Conservation (phyloP, 2,113 vertebrate genomes). For the Hemibagrus wyckioides region DNA sequence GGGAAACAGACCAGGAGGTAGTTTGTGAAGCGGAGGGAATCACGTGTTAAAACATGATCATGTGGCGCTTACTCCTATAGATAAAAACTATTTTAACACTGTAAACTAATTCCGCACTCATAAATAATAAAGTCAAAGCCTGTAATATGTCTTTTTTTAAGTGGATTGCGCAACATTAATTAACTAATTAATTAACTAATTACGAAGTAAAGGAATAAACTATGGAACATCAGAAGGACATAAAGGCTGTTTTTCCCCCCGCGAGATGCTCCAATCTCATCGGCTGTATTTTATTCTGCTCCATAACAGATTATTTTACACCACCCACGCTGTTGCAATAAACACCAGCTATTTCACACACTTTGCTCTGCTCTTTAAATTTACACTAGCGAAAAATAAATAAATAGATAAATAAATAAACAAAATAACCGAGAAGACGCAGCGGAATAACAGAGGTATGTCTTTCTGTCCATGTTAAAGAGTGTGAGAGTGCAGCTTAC, state of each 20-base stretch:
- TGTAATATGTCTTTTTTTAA: not conserved
- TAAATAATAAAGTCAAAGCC: not conserved
- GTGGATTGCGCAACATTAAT: not conserved
- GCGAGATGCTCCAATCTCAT: too few species aligned
- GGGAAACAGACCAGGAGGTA: conserved; percentile 47
- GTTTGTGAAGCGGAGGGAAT: not conserved
- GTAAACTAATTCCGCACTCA: not conserved
- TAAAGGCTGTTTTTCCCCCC: not conserved
- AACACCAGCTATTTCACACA: too few species aligned
- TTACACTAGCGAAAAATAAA: not conserved
- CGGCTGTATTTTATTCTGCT: not conserved
- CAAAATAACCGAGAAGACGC: not conserved
- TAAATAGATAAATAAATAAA: not conserved
- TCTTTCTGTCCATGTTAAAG: not conserved
- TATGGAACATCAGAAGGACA: not conserved
- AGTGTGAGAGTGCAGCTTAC: conserved; percentile 24
- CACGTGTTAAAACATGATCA: not conserved
- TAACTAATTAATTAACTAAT: not conserved
- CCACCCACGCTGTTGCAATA: too few species aligned
- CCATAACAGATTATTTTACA: not conserved
- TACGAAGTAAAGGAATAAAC: not conserved
- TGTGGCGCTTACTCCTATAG: not conserved
- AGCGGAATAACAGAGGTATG: not conserved
- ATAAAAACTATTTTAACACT: not conserved
- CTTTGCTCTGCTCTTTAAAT: too few species aligned